Evolutionary conservation across 2,797 vertebrate species (phyloP).

Genomic region (Coendou prehensilis): DNA sequence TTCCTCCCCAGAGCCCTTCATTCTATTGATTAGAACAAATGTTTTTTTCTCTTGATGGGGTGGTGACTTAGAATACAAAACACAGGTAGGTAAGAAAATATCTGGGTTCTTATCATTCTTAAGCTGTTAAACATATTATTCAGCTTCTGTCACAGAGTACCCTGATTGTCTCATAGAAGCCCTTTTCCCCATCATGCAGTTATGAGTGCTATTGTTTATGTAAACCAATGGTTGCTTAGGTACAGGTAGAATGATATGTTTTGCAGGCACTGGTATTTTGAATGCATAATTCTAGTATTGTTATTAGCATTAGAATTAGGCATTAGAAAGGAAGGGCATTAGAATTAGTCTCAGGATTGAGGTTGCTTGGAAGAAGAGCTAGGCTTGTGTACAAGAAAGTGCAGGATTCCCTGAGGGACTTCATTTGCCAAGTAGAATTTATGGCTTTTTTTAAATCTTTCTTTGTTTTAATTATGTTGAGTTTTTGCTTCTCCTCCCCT

Average conservation of each 20-base stretch:
- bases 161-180: neutral
- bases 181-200: neutral
- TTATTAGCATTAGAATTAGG: neutral
- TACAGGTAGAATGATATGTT: neutral
- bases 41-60: neutral
- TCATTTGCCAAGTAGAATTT: neutral
- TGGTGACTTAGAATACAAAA: neutral
- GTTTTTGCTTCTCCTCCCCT: neutral
- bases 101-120: neutral
- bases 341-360: neutral
- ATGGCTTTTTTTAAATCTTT: neutral
- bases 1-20: neutral
- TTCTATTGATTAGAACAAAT: neutral
- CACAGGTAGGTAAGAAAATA: neutral
- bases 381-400: rapidly evolving
- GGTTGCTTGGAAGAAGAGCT: neutral
- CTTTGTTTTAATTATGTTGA: neutral
- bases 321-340: neutral
- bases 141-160: neutral
- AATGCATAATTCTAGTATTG: neutral
- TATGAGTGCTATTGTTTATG: neutral
- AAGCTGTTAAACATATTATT: neutral
- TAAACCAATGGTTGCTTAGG: neutral
- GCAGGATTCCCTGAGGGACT: neutral
- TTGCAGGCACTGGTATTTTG: neutral